These are phyloP conservation scores for Hypomecis punctinalis DNA, from an alignment of 2,888 invertebrate species.

Conservation along the genomic window DNA sequence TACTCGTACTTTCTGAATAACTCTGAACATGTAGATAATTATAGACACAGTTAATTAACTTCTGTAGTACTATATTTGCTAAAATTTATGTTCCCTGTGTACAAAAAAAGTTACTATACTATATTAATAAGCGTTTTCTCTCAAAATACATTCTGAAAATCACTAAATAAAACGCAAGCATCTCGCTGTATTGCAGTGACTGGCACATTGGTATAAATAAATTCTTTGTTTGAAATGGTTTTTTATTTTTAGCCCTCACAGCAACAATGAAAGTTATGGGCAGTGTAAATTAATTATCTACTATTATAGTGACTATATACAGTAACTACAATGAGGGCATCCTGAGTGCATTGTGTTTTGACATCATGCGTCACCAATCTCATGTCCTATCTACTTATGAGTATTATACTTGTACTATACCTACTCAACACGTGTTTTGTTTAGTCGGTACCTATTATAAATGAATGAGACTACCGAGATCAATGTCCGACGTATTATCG, in stretches of 20 bases:
- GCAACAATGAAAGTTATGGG: constrained; percentile 12
- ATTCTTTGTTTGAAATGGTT: constrained; percentile 1
- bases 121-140: constrained; percentile 13
- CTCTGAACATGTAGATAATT: too few species aligned
- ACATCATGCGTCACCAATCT: constrained; percentile 19
- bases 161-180: constrained; percentile 26
- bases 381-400: constrained; percentile 1
- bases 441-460: constrained; percentile 5
- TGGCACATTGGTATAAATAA: constrained; percentile 9
- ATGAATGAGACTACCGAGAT: constrained; percentile 4
- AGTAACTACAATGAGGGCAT: constrained; percentile 26
- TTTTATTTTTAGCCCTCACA: constrained; percentile 11
- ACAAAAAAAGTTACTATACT: too few species aligned
- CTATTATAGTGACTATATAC: constrained; percentile 9
- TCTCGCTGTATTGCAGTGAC: constrained; percentile 10
- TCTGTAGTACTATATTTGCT: too few species aligned
- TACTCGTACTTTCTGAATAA: too few species aligned
- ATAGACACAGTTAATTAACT: too few species aligned
- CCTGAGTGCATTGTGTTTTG: constrained; percentile 24
- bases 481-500: constrained; percentile 20
- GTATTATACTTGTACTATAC: not conserved
- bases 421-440: constrained; percentile 17
- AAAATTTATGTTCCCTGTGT: too few species aligned
- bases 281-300: constrained; percentile 7
- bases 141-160: constrained; percentile 37